Base-by-base conservation (phyloP, 1,140 invertebrate species). In the Lithobius niger region DNA sequence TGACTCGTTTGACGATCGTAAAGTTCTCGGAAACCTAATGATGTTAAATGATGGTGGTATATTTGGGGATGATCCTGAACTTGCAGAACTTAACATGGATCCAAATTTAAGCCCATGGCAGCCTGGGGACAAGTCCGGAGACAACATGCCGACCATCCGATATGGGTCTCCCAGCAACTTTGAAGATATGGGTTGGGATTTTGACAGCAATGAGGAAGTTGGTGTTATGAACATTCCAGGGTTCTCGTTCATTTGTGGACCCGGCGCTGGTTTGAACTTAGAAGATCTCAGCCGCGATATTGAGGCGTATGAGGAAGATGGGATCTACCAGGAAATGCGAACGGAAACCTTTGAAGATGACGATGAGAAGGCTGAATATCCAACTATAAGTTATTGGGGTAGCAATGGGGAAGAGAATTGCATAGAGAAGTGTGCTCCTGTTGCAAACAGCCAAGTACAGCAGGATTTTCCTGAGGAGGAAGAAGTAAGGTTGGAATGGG, bases 281-380 rank as follows among this genome's bases (percentile, higher is more conserved):
- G 60, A 63, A 21, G 58, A 66, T 22, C 56, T 74, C 0, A 65
- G 66, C 13, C 55, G 58, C 3, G 69, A 62, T 49, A 67, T 70
- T 52, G 43, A 52, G 36, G 71, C 65, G 64, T 64, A 62, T 43
- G 64, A 63, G 54, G 65, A 64, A 50, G 48, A 50, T 13, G 43
- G 43, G 6, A 27, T 27, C 13, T 25, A 50, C 16, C 15, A 6
- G 10, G 6, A 25, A 27, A 50, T 50, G 48, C 48, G 27, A 21
- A 50, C 22, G 16, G 48, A 50, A 50, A 50, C 48, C 21, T 36
- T 40, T 42, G 52, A 53, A 6, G 52, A 53, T 53, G 52, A 40
- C 10, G 57, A 54, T 62, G 26, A 61, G 49, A 54, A 47, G 48
- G 25, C 13, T 13, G 48, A 50, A 13, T 50, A 26, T 50, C 25